Evolutionary conservation across 2,888 invertebrate species (phyloP).

Genomic region (Ctena decussata): DNA sequence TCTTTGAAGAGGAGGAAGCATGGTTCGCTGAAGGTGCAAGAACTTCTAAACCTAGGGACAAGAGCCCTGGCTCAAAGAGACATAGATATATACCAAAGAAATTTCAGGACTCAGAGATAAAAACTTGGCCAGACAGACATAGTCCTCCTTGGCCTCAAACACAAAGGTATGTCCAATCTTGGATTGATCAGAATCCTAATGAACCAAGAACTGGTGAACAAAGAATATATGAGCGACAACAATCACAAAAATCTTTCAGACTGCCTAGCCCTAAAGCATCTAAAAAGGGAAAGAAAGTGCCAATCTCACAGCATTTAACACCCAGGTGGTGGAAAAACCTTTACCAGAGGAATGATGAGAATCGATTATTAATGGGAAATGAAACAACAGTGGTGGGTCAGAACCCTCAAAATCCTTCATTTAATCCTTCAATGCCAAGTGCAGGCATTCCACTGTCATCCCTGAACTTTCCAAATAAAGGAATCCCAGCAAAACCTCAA

Average conservation of each 20-base stretch:
- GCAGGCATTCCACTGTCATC: neutral
- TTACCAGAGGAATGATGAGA: constrained; percentile 46
- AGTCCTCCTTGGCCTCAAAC: constrained; percentile 24
- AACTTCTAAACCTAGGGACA: constrained; percentile 4
- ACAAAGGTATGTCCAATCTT: constrained; percentile 34
- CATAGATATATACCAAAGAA: neutral
- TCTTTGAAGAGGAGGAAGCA: constrained; percentile 9
- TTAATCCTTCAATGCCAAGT: neutral
- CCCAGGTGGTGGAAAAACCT: constrained; percentile 67
- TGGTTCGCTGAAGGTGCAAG: constrained; percentile 11
- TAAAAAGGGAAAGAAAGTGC: neutral
- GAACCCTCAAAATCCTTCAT: neutral
- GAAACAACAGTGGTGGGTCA: neutral
- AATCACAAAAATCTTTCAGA: neutral
- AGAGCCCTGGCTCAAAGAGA: neutral
- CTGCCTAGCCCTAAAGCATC: neutral
- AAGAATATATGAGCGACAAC: neutral
- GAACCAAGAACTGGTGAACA: neutral
- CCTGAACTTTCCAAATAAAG: neutral
- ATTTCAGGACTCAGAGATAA: neutral
- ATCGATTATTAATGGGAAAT: constrained; percentile 41
- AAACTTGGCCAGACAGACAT: constrained; percentile 42
- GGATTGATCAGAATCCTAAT: constrained; percentile 6
- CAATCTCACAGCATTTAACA: constrained; percentile 20
- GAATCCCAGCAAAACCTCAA: neutral